Evolutionary conservation across 1,140 invertebrate genomes (phyloP), one percentile per base, ranked within the genome.

Genomic region (Ceratosolen fusciceps): DNA sequence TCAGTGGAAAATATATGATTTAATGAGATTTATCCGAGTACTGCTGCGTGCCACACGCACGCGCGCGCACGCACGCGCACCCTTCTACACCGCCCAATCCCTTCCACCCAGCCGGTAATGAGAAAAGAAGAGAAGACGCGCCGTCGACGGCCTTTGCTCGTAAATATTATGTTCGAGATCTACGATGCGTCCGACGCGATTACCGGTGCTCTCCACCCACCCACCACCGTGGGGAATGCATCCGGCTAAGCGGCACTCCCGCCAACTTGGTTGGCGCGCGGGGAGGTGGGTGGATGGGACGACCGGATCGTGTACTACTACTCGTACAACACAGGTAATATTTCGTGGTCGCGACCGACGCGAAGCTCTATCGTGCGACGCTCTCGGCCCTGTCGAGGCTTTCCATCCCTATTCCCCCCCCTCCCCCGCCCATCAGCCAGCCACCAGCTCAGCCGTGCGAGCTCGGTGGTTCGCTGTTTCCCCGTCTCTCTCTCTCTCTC

Each of bases 121-220:
- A 19, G 65, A 34, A 68, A 39, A 68, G 47, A 58, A 12, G 24
- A 54, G 19, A 31, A 31, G 29, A 60, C 21, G n/a, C 12, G 39
- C 31, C 67, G 54, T 60, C 60, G 31, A n/a, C 62, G 74, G 12
- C 16, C 47, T 8, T 10, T 21, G 74, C 79, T 77, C 74, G 74
- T 80, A 80, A 80, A 80, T 80, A 73, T 80, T 77, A 67, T 31
- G 79, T 56, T 9, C 60, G 43, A 78, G 49, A 31, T 70, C 72
- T 73, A 70, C 37, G 72, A 67, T 72, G 43, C 72, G 75, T 80
- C 78, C 78, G 78, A 37, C 39, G 37, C 72, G 78, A 71, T 75
- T 80, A 80, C 72, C 72, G 71, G 78, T 47, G 65, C 29, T 26
- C 39, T 68, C 43, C 39, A 49, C 29, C n/a, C 56, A 52, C 37